These are phyloP conservation scores for Rhinogobio ventralis DNA, from an alignment of 2,797 vertebrate genomes.

Conservation along the genomic window DNA sequence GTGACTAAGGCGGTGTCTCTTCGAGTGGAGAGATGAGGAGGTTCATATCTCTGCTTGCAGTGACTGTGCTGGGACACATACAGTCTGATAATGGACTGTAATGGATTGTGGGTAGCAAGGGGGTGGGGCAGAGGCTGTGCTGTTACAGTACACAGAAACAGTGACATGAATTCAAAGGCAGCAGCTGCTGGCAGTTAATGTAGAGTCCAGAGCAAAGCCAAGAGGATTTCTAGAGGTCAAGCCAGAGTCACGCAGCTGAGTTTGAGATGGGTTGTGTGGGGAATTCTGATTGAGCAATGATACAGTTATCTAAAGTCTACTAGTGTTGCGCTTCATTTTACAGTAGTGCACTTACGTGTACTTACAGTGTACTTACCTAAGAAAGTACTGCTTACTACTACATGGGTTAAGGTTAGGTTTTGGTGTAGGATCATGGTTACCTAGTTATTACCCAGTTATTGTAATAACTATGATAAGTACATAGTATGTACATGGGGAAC, in stretches of 20 bases:
- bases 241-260: background rate
- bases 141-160: slow-evolving; percentile 24
- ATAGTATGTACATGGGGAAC: too few species aligned
- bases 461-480: too few species aligned
- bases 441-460: too few species aligned
- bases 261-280: slow-evolving; percentile 1
- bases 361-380: too few species aligned
- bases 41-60: background rate
- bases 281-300: background rate
- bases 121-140: slow-evolving; percentile 7
- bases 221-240: slow-evolving; percentile 34
- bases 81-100: slow-evolving; percentile 28
- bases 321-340: too few species aligned
- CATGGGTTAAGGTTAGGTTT: too few species aligned
- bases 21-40: background rate
- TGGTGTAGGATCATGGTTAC: too few species aligned
- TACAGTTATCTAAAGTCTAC: background rate
- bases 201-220: slow-evolving; percentile 10
- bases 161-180: slow-evolving; percentile 13
- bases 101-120: slow-evolving; percentile 27
- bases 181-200: slow-evolving; percentile 23
- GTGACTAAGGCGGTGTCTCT: background rate
- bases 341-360: too few species aligned
- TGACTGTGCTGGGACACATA: slow-evolving; percentile 5
- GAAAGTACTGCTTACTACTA: too few species aligned